Evolutionary conservation across 1,140 invertebrate genomes (phyloP).

Genomic region (Leptinotarsa defecta): DNA sequence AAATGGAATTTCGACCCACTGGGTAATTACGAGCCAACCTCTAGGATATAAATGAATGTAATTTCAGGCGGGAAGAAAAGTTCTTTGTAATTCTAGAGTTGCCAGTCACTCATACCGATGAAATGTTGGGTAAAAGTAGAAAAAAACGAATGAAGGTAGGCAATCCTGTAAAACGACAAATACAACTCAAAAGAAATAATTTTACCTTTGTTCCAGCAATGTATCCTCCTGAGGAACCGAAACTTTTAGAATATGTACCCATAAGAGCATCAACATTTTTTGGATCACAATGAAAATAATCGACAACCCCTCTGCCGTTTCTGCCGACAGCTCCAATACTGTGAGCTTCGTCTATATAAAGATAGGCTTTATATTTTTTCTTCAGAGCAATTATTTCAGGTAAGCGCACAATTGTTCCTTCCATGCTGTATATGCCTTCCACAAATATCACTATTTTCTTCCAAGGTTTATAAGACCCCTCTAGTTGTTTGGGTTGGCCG

Average conservation of each 20-base stretch:
- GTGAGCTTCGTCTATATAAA: conserved; percentile 96
- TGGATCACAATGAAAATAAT: conserved; percentile 78
- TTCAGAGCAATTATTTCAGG: conserved; percentile 90
- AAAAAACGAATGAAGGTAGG: no score
- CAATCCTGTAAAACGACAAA: background rate
- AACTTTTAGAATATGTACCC: conserved; percentile 96
- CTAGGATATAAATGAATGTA: no score
- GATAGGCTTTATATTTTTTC: conserved; percentile 92
- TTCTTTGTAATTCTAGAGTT: no score
- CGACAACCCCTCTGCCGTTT: conserved; percentile 84
- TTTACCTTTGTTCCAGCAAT: conserved; percentile 84
- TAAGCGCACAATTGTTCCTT: conserved; percentile 91
- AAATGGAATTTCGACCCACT: no score
- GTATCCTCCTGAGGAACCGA: conserved; percentile 96
- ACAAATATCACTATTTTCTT: conserved; percentile 90
- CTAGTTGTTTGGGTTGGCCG: conserved; percentile 71
- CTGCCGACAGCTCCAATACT: conserved; percentile 92
- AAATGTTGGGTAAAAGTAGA: background rate
- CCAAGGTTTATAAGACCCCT: conserved; percentile 73
- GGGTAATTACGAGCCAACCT: no score
- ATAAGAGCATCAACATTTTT: conserved; percentile 94
- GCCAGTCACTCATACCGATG: no score
- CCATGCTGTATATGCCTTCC: conserved; percentile 98
- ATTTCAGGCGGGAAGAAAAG: no score
- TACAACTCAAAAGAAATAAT: background rate